Base-by-base conservation (phyloP, 2,113 vertebrate genomes). In the Sorex fumeus region DNA sequence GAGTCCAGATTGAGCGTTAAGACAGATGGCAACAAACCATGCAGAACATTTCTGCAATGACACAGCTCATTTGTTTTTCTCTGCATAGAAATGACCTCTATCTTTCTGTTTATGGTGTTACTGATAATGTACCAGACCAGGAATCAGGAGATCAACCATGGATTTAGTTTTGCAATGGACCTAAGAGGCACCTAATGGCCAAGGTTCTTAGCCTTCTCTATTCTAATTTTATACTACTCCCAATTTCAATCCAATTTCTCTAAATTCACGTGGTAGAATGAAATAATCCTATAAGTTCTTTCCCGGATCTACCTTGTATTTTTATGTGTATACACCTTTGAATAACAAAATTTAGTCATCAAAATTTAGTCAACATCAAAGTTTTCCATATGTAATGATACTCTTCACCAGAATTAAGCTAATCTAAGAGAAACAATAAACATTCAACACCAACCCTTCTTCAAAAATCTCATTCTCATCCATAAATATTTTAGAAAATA, bases 11-110 rank as follows among this genome's bases (percentile, higher is more conserved):
- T 91, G 91, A 95, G 64, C 86, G 91, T 93, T 36, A 94, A 96
- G 95, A 96, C 96, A 96, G 95, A 97, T 96, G 96, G 95, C 77
- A 89, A 81, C 89, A 96, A 96, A 93, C 94, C 95, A 95, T 91
- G 94, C 95, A 94, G 95, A 96, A 96, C 95, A 87, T 89, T 88
- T 95, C 89, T 87, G 91, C 87, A 93, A 96, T 95, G 95, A 92
- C 95, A 96, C 69, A 95, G 93, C 89, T 96, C 94, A 95, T 96
- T 96, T 95, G 84, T 78, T 95, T 94, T 87, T 45, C 87, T 85
- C 84, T 95, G 84, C 89, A 92, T 94, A 94, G 84, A 96, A 95
- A 94, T 92, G 94, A 96, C 95, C 95, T 96, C 87, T 92, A 95
- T 87, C 69, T 96, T 92, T 81, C 74, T 76, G 74, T 79, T 92